These are phyloP conservation scores for Choristoneura rosaceana DNA, from an alignment of 2,888 invertebrate genomes.

Conservation along the genomic window DNA sequence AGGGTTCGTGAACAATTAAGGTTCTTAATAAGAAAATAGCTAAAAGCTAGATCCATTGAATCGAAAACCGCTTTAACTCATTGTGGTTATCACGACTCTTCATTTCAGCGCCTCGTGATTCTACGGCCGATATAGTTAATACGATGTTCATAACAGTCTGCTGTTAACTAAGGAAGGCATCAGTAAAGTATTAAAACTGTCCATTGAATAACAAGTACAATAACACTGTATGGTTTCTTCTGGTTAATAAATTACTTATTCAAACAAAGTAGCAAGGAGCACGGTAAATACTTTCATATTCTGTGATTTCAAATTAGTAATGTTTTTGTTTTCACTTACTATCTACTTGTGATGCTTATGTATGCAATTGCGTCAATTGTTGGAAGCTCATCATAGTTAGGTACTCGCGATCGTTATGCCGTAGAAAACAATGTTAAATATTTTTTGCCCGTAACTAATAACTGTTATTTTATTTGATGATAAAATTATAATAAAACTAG, in stretches of 20 bases:
- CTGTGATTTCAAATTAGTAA: no score
- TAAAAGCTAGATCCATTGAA: slow-evolving; percentile 26
- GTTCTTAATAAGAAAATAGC: slow-evolving; percentile 47
- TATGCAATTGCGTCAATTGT: no score
- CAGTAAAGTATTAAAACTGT: background rate
- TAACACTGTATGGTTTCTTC: background rate
- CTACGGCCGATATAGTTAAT: slow-evolving; percentile 11
- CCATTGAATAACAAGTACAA: background rate
- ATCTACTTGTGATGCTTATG: no score
- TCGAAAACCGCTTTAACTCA: slow-evolving; percentile 22
- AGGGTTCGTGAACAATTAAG: slow-evolving; percentile 67
- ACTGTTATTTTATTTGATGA: no score
- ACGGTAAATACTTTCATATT: no score
- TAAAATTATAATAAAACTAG: no score
- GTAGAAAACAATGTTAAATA: no score
- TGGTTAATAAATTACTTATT: background rate
- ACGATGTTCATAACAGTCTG: slow-evolving; percentile 3
- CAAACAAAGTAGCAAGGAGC: background rate
- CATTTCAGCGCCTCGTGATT: slow-evolving; percentile 30
- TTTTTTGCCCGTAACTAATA: no score
- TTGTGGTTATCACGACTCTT: slow-evolving; percentile 34
- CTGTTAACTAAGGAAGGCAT: background rate
- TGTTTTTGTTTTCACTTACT: no score
- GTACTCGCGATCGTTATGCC: no score
- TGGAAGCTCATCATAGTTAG: no score